A percentile compares a stretch with the other conserved stretches of the same genome.
Conservation (phyloP, 2,888 invertebrate genomes). For the Elegia similella region DNA sequence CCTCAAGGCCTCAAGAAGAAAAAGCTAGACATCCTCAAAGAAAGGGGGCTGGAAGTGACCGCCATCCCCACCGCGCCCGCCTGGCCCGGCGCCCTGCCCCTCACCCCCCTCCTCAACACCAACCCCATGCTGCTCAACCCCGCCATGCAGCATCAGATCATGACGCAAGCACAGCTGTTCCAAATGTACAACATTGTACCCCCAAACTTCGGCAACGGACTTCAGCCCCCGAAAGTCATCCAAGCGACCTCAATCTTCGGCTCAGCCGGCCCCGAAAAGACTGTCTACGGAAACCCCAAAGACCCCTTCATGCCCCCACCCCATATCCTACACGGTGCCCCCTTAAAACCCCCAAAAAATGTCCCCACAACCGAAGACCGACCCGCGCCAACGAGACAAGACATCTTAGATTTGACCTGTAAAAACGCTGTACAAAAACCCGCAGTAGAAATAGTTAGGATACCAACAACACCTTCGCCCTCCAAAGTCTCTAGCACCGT, state of each 20-base stretch:
- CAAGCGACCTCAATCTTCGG: constrained; percentile 85
- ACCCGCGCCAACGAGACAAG: constrained; percentile 42
- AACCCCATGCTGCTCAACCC: constrained; percentile 56
- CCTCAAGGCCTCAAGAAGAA: constrained; percentile 82
- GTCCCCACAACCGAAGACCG: constrained; percentile 51
- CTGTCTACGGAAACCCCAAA: constrained; percentile 87
- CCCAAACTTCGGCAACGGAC: constrained; percentile 50
- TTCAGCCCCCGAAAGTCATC: constrained; percentile 78
- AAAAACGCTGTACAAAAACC: constrained; percentile 59
- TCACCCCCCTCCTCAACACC: constrained; percentile 36
- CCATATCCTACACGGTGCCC: constrained; percentile 69
- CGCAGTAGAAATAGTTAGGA: constrained; percentile 82
- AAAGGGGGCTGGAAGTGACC: constrained; percentile 88
- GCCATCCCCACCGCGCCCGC: constrained; percentile 73
- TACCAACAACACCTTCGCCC: constrained; percentile 57
- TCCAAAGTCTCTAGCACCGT: constrained; percentile 59
- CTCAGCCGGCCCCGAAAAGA: constrained; percentile 79
- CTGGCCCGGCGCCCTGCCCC: constrained; percentile 39
- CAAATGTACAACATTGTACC: constrained; percentile 67
- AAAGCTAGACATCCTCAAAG: constrained; percentile 88
- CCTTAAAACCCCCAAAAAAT: constrained; percentile 53
- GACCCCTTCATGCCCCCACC: constrained; percentile 83
- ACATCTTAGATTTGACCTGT: constrained; percentile 85
- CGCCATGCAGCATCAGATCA: constrained; percentile 66
- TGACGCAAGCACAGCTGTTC: constrained; percentile 74